Percentiles rank a stretch among this genome's conserved stretches.
These are phyloP conservation scores for Oreochromis spilurus DNA, from an alignment of 2,113 vertebrate genomes.

Conservation along the genomic window DNA sequence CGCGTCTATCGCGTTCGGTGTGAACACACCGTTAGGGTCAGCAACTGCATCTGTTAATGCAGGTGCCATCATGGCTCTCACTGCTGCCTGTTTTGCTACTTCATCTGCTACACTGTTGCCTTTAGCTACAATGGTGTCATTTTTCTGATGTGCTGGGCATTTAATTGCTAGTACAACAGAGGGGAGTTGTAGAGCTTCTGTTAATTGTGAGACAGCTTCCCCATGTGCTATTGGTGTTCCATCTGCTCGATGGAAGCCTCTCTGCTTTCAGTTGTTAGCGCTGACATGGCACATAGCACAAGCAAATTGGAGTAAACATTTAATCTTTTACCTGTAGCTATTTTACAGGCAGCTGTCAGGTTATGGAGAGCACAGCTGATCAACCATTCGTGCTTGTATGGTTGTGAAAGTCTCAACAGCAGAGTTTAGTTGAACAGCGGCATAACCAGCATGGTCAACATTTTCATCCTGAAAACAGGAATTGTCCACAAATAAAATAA, in stretches of 20 bases:
- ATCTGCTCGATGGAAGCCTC: background rate
- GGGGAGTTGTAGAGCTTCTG: background rate
- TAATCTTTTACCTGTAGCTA: background rate
- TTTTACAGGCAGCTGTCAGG: background rate
- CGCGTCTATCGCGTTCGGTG: no score
- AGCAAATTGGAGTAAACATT: background rate
- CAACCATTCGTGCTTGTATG: background rate
- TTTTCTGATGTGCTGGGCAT: background rate
- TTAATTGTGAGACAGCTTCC: background rate
- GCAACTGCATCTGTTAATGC: background rate
- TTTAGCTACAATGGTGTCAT: background rate
- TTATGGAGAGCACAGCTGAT: background rate
- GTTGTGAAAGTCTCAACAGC: background rate
- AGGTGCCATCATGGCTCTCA: fast-evolving
- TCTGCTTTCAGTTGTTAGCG: background rate
- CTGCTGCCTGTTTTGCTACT: background rate
- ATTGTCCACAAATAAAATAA: background rate
- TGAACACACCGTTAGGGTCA: no score
- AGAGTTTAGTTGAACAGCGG: background rate
- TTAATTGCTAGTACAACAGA: background rate
- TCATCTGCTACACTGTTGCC: background rate
- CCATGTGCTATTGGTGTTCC: background rate
- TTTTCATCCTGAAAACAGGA: background rate
- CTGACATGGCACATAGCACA: background rate
- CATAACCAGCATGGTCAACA: fast-evolving